A percentile compares a stretch with the other conserved stretches of the same genome.
Conservation (phyloP, 2,888 invertebrate species). For the Zelleria hepariella region DNA sequence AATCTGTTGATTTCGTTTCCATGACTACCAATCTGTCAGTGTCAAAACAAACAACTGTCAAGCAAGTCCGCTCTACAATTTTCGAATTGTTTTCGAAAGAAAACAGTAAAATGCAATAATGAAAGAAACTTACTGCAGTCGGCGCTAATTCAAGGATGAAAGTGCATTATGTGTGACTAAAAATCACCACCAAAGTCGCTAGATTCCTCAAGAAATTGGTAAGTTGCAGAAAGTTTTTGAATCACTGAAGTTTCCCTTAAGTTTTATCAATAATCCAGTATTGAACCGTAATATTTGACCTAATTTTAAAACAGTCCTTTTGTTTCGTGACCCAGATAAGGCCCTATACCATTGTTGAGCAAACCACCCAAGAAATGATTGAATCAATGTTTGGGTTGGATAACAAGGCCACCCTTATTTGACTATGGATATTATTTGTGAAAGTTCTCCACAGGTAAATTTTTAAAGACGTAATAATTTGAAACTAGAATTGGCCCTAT, state of each 20-base stretch:
- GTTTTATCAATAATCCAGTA: slow-evolving; percentile 42
- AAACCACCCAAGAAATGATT: neutral
- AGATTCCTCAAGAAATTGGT: neutral
- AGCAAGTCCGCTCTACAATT: slow-evolving; percentile 13
- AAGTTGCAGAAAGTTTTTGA: neutral
- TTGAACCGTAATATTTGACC: slow-evolving; percentile 33
- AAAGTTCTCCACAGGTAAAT: neutral
- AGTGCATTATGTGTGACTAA: neutral
- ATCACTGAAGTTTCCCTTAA: slow-evolving; percentile 10
- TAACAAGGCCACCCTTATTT: neutral
- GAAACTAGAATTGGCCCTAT: no score
- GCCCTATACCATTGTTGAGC: neutral
- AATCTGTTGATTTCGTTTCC: slow-evolving; percentile 20
- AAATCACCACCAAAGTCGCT: neutral
- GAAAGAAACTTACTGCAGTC: neutral
- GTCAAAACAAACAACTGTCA: slow-evolving; percentile 21
- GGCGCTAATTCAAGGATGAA: neutral
- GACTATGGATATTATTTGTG: neutral
- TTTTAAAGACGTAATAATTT: no score
- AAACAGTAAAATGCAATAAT: neutral
- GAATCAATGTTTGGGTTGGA: neutral
- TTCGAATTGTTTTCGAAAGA: neutral
- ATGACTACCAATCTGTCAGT: slow-evolving; percentile 26
- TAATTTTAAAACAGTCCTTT: slow-evolving; percentile 26
- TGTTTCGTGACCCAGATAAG: slow-evolving; percentile 24